Percentiles rank a stretch among this genome's conserved stretches.
These are phyloP conservation scores for Ypsolopha sequella DNA, from an alignment of 2,888 invertebrate species.

Conservation along the genomic window DNA sequence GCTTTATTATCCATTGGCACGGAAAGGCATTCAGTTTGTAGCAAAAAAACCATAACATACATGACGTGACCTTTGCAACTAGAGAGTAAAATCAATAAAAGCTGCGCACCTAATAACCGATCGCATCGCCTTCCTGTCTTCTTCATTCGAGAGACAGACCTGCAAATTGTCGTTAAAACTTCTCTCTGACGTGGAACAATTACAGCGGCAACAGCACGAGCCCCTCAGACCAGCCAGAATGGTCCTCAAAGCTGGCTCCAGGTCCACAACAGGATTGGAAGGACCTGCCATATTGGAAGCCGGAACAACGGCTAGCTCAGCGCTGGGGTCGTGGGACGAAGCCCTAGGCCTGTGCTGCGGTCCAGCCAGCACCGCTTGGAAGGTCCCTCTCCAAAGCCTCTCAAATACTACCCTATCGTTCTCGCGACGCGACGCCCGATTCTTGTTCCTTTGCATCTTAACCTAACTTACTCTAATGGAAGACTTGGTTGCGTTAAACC, in stretches of 20 bases:
- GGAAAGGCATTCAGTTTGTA: too few species aligned
- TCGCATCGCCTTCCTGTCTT: constrained; percentile 71
- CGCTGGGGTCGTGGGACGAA: constrained; percentile 40
- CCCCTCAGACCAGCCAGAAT: constrained; percentile 47
- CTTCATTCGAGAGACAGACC: constrained; percentile 64
- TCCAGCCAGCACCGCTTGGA: constrained; percentile 59
- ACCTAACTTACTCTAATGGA: constrained; percentile 55
- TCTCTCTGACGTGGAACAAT: constrained; percentile 38
- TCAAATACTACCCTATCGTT: constrained; percentile 78
- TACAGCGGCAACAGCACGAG: constrained; percentile 60
- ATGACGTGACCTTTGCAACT: too few species aligned
- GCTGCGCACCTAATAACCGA: constrained; percentile 75
- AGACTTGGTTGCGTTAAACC: constrained; percentile 64
- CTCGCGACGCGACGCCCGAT: constrained; percentile 58
- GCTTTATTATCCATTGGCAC: too few species aligned
- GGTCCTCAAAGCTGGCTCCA: constrained; percentile 53
- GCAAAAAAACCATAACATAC: too few species aligned
- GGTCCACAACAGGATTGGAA: constrained; percentile 46
- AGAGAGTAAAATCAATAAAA: background rate
- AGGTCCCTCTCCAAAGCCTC: constrained; percentile 78
- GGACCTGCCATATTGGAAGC: constrained; percentile 20
- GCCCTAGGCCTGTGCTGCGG: constrained; percentile 50
- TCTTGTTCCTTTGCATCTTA: constrained; percentile 51
- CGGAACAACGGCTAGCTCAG: constrained; percentile 24
- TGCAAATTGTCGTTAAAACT: constrained; percentile 60